Evolutionary conservation across 2,888 invertebrate species (phyloP).

Genomic region (Thalpophila matura): DNA sequence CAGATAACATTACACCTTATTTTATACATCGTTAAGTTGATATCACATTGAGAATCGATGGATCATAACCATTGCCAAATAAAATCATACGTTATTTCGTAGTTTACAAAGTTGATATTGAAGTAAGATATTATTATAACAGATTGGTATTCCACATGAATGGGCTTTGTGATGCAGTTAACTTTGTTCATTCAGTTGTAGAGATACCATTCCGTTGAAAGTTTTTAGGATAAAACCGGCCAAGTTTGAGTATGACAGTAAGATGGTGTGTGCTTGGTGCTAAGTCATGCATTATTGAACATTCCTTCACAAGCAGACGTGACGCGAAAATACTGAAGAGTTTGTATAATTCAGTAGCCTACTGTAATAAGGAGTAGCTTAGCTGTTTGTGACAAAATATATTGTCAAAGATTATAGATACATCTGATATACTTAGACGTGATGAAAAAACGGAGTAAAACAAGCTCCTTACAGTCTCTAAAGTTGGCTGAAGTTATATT

Average conservation of each 20-base stretch:
- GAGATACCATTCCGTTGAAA: slow-evolving; percentile 33
- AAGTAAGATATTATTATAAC: slow-evolving; percentile 9
- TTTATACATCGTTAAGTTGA: neutral
- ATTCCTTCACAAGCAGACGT: neutral
- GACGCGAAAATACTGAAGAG: neutral
- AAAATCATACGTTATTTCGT: slow-evolving; percentile 16
- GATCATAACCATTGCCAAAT: neutral
- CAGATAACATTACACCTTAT: slow-evolving; percentile 21
- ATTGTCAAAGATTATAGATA: neutral
- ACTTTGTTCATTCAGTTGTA: slow-evolving; percentile 65
- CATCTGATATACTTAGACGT: no score
- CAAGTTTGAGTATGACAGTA: neutral
- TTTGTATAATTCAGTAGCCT: slow-evolving; percentile 6
- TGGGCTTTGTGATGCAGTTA: slow-evolving; percentile 61
- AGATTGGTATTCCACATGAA: slow-evolving; percentile 64
- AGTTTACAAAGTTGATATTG: slow-evolving; percentile 4
- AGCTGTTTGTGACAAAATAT: neutral
- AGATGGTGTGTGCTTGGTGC: neutral
- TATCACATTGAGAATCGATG: neutral
- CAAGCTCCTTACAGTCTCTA: neutral
- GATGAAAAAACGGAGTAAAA: neutral
- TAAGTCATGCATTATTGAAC: neutral
- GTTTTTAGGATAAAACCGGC: slow-evolving; percentile 19
- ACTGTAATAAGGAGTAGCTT: no score
- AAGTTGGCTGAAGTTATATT: no score